phyloP scores from a whole-genome alignment of 1,140 invertebrate genomes.

The Aphelinus atriplicis region DNA sequence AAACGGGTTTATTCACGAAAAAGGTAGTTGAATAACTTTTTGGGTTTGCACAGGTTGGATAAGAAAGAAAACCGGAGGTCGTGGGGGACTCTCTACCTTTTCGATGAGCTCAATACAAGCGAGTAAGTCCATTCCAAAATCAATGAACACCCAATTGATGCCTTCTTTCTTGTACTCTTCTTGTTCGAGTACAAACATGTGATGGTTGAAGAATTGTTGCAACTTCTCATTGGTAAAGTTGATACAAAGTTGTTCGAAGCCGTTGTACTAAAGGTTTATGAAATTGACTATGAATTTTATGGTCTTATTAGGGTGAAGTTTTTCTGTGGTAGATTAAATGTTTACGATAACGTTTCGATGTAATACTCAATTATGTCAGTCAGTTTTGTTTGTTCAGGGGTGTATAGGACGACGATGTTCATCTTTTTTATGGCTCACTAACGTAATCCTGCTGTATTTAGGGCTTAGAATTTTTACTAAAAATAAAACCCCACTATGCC shows the following conservation, averaged over 20 bases:
- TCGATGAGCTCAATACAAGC: slow-evolving; percentile 97
- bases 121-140: slow-evolving; percentile 97
- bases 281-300: slow-evolving; percentile 43
- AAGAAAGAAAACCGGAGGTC: slow-evolving; percentile 33
- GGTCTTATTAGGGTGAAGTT: not conserved
- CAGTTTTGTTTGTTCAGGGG: slow-evolving; percentile 2
- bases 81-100: slow-evolving; percentile 78
- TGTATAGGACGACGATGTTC: slow-evolving; percentile 14
- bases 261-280: slow-evolving; percentile 81
- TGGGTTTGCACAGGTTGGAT: slow-evolving; percentile 8
- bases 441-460: not conserved
- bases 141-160: slow-evolving; percentile 95
- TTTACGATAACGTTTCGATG: slow-evolving; percentile 7
- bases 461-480: not conserved
- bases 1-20: not conserved
- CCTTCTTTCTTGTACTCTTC: slow-evolving; percentile 96
- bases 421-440: slow-evolving; percentile 11
- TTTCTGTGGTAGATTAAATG: slow-evolving; percentile 22
- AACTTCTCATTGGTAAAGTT: slow-evolving; percentile 98
- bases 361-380: slow-evolving; percentile 19
- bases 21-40: slow-evolving; percentile 1
- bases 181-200: slow-evolving; percentile 98
- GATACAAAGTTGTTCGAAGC: slow-evolving; percentile 98
- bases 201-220: slow-evolving; percentile 98
- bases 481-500: not conserved